phyloP scores from a whole-genome alignment of 1,140 invertebrate genomes.

The Grapholita molesta region DNA sequence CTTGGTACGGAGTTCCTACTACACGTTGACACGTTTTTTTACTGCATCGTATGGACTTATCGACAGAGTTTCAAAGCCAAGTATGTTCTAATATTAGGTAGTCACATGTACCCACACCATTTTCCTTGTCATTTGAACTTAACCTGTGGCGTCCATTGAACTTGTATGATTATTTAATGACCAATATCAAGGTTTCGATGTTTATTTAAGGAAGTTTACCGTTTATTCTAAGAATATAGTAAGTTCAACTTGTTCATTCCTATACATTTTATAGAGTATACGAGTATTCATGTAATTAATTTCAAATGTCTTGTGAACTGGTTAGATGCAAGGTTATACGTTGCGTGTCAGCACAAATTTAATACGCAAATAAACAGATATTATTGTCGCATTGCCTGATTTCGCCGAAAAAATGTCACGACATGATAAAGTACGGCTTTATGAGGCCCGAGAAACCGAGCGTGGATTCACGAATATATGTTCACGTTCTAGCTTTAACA shows the following conservation, averaged over 20 bases:
- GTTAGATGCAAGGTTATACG: constrained; percentile 33
- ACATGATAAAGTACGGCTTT: constrained; percentile 24
- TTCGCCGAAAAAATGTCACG: constrained; percentile 24
- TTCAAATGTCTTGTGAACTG: background rate
- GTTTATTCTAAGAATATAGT: background rate
- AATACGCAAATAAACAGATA: constrained; percentile 21
- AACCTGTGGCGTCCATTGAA: constrained; percentile 6
- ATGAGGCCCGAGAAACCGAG: background rate
- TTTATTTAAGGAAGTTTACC: background rate
- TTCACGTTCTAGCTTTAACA: background rate
- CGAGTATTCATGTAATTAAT: background rate
- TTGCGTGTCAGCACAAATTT: constrained; percentile 46
- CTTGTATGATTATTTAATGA: constrained; percentile 12
- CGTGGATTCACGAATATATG: background rate
- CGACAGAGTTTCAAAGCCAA: background rate
- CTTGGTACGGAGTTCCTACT: constrained; percentile 26
- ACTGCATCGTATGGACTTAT: background rate
- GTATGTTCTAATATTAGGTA: background rate
- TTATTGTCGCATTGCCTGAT: constrained; percentile 22
- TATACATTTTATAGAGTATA: background rate
- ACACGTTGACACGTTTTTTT: constrained; percentile 17
- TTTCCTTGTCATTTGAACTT: constrained; percentile 3
- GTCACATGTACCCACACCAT: background rate
- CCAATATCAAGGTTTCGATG: background rate
- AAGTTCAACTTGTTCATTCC: background rate